Evolutionary conservation across 2,888 invertebrate species (phyloP), one percentile per base, ranked within the genome.

Genomic region (Petrolisthes cinctipes): DNA sequence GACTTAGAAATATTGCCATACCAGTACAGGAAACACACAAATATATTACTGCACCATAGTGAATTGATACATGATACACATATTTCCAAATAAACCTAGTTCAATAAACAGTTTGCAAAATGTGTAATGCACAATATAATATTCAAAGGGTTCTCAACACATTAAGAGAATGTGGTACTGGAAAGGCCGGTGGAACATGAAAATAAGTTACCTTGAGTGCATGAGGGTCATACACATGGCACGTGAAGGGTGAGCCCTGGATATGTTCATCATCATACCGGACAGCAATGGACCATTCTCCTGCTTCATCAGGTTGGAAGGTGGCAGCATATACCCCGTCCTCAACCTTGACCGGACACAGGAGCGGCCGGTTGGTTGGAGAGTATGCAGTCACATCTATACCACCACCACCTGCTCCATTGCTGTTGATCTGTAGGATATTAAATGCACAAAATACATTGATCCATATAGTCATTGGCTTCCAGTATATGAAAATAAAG

Each of bases 261-360:
- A 99, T 98, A 92, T 99, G 98, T 92, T 97, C 96, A 61, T 97
- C 97, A 92, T 98, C 98, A 93, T 99, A 99, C 61, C 97, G 96
- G 91, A 99, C 98, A 91, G 97, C 97, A 86, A 99, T 98, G 92
- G 97, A 96, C 99, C 99, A 99, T 92, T 97, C 97, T 87, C 99
- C 99, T 71, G 98, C 96, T 94, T 99, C 99, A 92, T 98, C 97
- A 0, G 99, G 99, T 92, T 98, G 97, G 93, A 99, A 99, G 92
- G 97, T 98, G 91, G 99, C 98, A 91, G 97, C 97, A 92, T 98
- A 98, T 85, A 97, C 97, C 86, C 97, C 97, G 79, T 96, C 96
- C n/a, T 96, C 92, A 85, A 93, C 93, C 5, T 92, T 91, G 5
- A 94, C 95, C 0, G 97, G 97, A 92, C 97, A 96, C 89, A 95